phyloP scores from a whole-genome alignment of 2,113 vertebrate genomes.

The Hemichromis elongatus region DNA sequence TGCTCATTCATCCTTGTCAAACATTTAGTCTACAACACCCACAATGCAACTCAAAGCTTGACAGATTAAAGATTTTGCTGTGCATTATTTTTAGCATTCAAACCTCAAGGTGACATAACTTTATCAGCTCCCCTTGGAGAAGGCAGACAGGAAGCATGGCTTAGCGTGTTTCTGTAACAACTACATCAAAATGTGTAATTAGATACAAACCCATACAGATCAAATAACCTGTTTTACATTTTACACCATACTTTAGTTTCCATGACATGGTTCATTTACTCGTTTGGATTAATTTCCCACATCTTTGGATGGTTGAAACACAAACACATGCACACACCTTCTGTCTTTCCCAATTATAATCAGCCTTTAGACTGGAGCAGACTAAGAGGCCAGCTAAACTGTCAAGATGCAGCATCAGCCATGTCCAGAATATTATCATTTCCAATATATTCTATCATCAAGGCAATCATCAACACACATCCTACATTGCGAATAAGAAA shows the following conservation, averaged over 20 bases:
- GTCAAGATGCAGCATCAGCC: not conserved
- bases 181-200: not conserved
- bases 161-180: not conserved
- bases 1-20: not conserved
- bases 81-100: not conserved
- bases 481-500: not conserved
- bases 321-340: not conserved
- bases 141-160: not conserved
- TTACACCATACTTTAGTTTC: not conserved
- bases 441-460: not conserved
- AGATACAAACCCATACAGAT: not conserved
- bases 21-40: not conserved
- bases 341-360: not conserved
- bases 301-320: not conserved
- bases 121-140: not conserved
- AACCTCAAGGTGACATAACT: not conserved
- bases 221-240: not conserved
- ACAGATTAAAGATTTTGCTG: not conserved
- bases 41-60: not conserved
- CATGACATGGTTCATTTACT: not conserved
- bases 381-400: not conserved
- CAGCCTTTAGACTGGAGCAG: not conserved
- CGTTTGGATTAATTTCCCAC: not conserved
- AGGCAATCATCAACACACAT: not conserved
- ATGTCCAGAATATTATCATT: not conserved